Conservation (phyloP, 2,797 vertebrate species). For the Hippopotamyrus pictus region DNA sequence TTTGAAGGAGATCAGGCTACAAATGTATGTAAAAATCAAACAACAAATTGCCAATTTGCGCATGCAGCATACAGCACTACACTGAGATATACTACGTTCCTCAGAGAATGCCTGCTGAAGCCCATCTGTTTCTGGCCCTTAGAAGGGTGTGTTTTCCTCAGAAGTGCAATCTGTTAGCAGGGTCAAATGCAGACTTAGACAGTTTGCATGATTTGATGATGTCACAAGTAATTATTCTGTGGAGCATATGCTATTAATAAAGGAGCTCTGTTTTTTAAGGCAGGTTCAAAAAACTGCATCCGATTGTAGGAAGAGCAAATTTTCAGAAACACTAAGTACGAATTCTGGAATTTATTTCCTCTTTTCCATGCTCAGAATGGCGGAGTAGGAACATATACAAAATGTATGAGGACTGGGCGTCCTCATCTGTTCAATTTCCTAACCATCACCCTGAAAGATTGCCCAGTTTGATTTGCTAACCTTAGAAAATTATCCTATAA, state of each 20-base stretch:
- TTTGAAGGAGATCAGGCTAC: not conserved
- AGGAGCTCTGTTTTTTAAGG: not conserved
- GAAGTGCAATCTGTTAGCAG: not conserved
- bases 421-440: slow-evolving; percentile 73
- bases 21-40: not conserved
- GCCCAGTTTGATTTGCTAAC: slow-evolving; percentile 62
- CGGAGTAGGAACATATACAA: slow-evolving; percentile 57
- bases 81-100: not conserved
- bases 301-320: slow-evolving; percentile 24
- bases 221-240: not conserved
- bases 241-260: not conserved
- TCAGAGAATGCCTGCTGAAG: not conserved
- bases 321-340: slow-evolving; percentile 42
- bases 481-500: slow-evolving; percentile 62
- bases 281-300: not conserved
- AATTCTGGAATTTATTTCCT: slow-evolving; percentile 8
- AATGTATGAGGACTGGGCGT: slow-evolving; percentile 65
- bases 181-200: not conserved
- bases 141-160: not conserved
- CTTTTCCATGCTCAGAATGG: slow-evolving; percentile 39
- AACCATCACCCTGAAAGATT: slow-evolving; percentile 66
- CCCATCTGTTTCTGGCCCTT: not conserved
- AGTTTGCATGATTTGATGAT: not conserved
- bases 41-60: not conserved
- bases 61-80: not conserved